Evolutionary conservation across 2,888 invertebrate genomes (phyloP).

Genomic region (Dilophus febrilis): DNA sequence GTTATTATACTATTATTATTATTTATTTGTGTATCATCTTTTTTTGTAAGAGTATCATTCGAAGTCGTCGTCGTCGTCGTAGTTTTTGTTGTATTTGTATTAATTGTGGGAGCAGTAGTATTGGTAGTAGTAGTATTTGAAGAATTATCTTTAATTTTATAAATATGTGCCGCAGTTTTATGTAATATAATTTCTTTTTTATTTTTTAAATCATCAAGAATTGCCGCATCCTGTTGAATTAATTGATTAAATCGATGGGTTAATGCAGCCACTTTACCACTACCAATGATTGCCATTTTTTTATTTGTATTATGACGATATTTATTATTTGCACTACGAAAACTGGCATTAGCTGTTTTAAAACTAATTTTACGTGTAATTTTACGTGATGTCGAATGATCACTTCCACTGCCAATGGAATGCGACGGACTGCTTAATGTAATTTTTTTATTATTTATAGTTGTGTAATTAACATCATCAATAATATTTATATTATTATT

Average conservation of each 20-base stretch:
- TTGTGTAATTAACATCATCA: too few species aligned
- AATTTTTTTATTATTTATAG: too few species aligned
- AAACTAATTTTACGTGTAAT: constrained; percentile 26
- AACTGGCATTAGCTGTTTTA: constrained; percentile 21
- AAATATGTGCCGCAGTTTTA: constrained; percentile 27
- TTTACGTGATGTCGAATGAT: constrained; percentile 3
- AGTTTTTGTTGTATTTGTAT: too few species aligned
- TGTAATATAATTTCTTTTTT: constrained; percentile 34
- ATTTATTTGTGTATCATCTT: too few species aligned
- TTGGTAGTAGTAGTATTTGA: background rate
- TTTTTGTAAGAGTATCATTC: too few species aligned
- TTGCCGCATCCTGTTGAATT: constrained; percentile 28
- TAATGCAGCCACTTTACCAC: constrained; percentile 46
- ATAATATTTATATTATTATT: too few species aligned
- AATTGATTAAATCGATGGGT: constrained; percentile 53
- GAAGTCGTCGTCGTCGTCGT: too few species aligned
- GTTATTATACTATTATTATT: background rate
- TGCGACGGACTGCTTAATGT: constrained; percentile 1
- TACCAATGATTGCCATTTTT: constrained; percentile 8
- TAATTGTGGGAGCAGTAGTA: background rate
- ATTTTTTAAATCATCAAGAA: constrained; percentile 38
- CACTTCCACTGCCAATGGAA: background rate
- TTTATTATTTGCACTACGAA: background rate
- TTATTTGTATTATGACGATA: constrained; percentile 3
- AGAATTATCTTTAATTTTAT: constrained; percentile 24